These are phyloP conservation scores for Tragelaphus buxtoni DNA, from an alignment of 2,113 vertebrate genomes.

Conservation along the genomic window DNA sequence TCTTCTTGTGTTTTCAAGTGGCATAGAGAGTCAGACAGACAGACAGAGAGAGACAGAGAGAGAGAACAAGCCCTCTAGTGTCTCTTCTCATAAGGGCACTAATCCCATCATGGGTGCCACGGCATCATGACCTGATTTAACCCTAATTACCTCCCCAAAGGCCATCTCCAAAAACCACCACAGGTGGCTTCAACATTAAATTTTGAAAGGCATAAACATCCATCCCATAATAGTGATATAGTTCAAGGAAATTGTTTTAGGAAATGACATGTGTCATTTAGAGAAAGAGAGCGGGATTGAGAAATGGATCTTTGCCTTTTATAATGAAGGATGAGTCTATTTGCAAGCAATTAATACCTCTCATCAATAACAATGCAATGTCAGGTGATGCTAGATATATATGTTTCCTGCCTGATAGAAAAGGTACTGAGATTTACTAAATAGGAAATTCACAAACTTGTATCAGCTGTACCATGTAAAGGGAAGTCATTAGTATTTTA, in stretches of 20 bases:
- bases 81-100: neutral
- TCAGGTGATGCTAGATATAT: neutral
- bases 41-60: rapidly evolving
- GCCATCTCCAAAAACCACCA: neutral
- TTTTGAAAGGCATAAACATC: neutral
- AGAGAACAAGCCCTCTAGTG: neutral
- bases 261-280: neutral
- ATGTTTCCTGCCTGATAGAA: neutral
- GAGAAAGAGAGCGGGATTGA: neutral
- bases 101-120: neutral
- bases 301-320: neutral
- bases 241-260: neutral
- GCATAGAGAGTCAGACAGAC: rapidly evolving
- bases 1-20: neutral
- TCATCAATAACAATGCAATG: neutral
- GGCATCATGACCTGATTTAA: neutral
- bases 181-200: neutral
- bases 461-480: neutral
- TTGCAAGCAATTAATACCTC: neutral
- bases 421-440: neutral
- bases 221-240: neutral
- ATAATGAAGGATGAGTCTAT: neutral
- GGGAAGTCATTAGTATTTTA: neutral
- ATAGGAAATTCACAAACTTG: neutral
- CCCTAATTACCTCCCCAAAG: neutral